A percentile compares a stretch with the other conserved stretches of the same genome.
These are phyloP conservation scores for Smutsia gigantea DNA, from an alignment of 2,797 vertebrate species.

Conservation along the genomic window DNA sequence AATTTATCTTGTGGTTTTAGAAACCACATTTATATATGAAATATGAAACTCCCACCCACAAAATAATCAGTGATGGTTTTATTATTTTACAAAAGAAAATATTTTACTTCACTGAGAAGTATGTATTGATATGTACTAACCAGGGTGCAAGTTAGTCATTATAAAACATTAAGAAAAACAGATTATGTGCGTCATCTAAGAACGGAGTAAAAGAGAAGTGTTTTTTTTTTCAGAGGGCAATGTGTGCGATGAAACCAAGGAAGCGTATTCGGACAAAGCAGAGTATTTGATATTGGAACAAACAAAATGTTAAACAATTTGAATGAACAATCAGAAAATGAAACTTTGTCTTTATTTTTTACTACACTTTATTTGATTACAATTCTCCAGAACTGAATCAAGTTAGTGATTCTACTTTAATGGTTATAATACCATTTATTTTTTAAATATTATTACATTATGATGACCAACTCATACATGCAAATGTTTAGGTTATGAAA, in stretches of 20 bases:
- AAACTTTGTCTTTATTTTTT: no score
- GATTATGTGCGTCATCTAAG: not conserved
- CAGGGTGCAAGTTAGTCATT: not conserved
- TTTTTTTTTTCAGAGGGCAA: not conserved
- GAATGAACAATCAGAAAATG: not conserved
- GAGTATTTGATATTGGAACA: not conserved
- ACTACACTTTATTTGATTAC: not conserved
- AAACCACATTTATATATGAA: not conserved
- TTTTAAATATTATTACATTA: not conserved
- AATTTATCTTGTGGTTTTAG: not conserved
- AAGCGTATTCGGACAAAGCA: not conserved
- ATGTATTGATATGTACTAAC: not conserved
- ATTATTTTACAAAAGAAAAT: not conserved
- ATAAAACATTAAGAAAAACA: not conserved
- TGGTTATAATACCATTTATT: not conserved
- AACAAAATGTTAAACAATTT: not conserved
- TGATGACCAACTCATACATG: not conserved
- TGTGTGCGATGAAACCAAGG: not conserved
- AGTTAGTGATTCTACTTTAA: not conserved
- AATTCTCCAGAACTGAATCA: not conserved
- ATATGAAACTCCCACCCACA: not conserved
- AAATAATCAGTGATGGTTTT: not conserved
- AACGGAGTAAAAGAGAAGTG: not conserved
- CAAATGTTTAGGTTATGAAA: not conserved
- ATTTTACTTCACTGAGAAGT: not conserved